These are phyloP conservation scores for Pseudomyrmex sp. DNA, from an alignment of 1,140 invertebrate species.

Conservation along the genomic window DNA sequence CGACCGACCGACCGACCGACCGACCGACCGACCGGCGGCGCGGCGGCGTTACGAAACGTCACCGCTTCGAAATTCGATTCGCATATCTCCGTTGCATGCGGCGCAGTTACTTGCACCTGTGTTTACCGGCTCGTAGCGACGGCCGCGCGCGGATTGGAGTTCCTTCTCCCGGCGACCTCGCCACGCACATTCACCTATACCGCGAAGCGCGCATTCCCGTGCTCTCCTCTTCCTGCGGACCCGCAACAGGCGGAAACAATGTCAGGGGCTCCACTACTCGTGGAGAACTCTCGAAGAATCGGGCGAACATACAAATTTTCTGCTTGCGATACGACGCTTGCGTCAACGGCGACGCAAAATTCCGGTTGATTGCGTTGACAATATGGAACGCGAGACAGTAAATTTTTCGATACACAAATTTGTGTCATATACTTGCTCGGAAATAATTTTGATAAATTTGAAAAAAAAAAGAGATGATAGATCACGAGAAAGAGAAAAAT, in stretches of 20 bases:
- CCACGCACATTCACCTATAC: conserved; percentile 71
- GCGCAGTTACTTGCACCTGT: conserved; percentile 64
- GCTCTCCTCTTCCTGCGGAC: conserved; percentile 52
- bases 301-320: conserved; percentile 1
- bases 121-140: conserved; percentile 60
- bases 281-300: not conserved
- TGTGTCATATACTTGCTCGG: no score
- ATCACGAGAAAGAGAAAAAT: no score
- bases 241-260: conserved; percentile 62
- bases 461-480: no score
- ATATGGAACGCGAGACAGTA: no score
- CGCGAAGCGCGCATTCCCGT: conserved; percentile 57
- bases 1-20: conserved; percentile 3
- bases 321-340: not conserved
- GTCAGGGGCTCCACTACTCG: conserved; percentile 60
- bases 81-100: conserved; percentile 61
- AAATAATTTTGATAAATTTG: no score
- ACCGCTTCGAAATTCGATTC: conserved; percentile 66
- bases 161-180: conserved; percentile 70
- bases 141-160: conserved; percentile 65
- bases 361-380: not conserved
- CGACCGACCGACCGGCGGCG: not conserved
- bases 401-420: no score
- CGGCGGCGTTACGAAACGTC: conserved; percentile 65
- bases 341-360: not conserved